Percentiles rank a stretch among this genome's conserved stretches.
Evolutionary conservation across 30 jellyfish, hydroid and myxozoan species (phyloP).

Genomic region (Turritopsis dohrnii): DNA sequence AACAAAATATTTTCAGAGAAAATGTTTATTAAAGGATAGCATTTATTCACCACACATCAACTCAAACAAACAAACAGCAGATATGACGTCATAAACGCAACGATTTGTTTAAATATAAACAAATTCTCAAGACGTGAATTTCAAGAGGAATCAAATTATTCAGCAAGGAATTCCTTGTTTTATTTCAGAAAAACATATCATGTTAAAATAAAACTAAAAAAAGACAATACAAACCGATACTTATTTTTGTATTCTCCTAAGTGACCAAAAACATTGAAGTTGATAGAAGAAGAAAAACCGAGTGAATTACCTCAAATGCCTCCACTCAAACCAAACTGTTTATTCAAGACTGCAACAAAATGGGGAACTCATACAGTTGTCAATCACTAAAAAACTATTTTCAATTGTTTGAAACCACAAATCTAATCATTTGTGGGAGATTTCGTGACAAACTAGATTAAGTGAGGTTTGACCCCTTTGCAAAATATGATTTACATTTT

Average conservation of each 20-base stretch:
- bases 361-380: neutral
- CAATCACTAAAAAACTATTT: neutral
- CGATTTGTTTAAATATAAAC: neutral
- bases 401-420: constrained; percentile 17
- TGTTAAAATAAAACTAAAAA: too few species aligned
- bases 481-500: neutral
- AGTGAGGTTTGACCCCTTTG: neutral
- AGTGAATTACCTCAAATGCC: neutral
- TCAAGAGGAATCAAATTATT: neutral
- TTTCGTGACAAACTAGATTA: constrained; percentile 10
- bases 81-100: neutral
- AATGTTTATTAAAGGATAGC: neutral
- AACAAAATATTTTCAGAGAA: neutral
- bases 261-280: neutral
- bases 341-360: neutral
- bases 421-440: constrained; percentile 10
- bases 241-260: too few species aligned
- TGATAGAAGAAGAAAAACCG: neutral
- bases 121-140: neutral
- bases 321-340: neutral
- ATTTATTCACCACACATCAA: neutral
- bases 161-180: neutral
- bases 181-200: too few species aligned
- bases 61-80: neutral
- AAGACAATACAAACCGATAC: too few species aligned